Evolutionary conservation across 2,113 vertebrate genomes (phyloP).

Genomic region (Oncorhynchus kisutch): DNA sequence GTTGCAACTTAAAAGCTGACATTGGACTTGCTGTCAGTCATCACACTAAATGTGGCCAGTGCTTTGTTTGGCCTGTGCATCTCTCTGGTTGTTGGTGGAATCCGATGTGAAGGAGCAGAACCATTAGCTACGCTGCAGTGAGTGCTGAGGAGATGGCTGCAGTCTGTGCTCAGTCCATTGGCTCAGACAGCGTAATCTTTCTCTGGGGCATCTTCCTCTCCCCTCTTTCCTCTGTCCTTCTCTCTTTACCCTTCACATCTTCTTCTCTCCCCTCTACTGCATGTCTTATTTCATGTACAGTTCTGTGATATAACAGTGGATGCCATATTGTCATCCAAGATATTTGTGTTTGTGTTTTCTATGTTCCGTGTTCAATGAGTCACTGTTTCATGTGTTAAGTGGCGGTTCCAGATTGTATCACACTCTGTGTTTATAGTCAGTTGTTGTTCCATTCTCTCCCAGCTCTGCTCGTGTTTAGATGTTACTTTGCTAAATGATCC

Average conservation of each 20-base stretch:
- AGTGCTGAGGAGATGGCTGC: not conserved
- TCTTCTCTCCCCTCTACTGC: not conserved
- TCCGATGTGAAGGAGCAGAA: not conserved
- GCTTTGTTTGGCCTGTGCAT: not conserved
- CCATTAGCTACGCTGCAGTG: not conserved
- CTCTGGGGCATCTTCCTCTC: not conserved
- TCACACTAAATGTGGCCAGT: not conserved
- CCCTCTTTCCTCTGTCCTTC: not conserved
- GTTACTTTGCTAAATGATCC: not conserved
- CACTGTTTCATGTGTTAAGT: not conserved
- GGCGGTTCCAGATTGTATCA: not conserved
- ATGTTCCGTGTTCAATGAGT: not conserved
- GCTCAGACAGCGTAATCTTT: not conserved
- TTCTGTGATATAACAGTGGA: not conserved
- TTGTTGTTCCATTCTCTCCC: not conserved
- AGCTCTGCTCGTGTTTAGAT: not conserved
- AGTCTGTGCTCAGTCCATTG: not conserved
- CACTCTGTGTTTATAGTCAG: not conserved
- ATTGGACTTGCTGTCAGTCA: not conserved
- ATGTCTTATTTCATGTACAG: not conserved
- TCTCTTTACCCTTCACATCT: not conserved
- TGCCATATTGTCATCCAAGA: not conserved
- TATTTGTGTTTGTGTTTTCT: not conserved
- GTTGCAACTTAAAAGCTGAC: not conserved
- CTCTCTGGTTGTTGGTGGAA: not conserved